Conservation (phyloP, 2,797 vertebrate species). For the Myotis findleyi region DNA sequence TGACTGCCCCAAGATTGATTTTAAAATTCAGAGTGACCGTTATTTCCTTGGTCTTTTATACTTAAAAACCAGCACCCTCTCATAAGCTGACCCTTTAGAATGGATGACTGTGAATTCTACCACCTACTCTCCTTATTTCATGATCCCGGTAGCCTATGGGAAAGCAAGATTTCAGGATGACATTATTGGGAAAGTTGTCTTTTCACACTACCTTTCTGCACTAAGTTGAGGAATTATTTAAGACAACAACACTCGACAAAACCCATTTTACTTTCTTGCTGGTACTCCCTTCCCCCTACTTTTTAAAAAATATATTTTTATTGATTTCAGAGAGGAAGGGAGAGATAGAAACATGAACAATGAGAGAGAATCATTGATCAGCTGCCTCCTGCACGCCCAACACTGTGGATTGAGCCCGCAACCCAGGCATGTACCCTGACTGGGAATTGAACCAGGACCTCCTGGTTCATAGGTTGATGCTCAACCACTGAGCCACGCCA, state of each 20-base stretch:
- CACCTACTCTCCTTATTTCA: background rate
- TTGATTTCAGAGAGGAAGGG: background rate
- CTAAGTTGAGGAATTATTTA: constrained; percentile 16
- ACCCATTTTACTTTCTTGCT: constrained; percentile 42
- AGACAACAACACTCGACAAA: constrained; percentile 14
- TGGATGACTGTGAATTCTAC: background rate
- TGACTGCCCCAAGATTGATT: background rate
- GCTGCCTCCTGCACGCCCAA: background rate
- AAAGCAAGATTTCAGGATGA: background rate
- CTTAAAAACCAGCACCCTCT: background rate
- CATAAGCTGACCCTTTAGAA: background rate
- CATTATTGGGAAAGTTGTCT: background rate
- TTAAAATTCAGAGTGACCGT: background rate
- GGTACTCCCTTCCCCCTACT: background rate
- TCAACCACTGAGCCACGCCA: background rate
- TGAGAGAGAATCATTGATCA: background rate
- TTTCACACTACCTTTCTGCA: background rate
- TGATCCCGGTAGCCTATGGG: background rate
- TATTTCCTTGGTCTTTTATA: background rate
- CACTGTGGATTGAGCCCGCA: background rate
- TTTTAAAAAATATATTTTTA: background rate
- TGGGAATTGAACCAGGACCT: background rate
- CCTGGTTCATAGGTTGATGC: background rate
- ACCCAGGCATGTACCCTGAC: background rate
- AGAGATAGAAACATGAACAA: background rate